These are phyloP conservation scores for Tokudaia muenninki DNA, from an alignment of 2,797 vertebrate genomes.

Conservation along the genomic window DNA sequence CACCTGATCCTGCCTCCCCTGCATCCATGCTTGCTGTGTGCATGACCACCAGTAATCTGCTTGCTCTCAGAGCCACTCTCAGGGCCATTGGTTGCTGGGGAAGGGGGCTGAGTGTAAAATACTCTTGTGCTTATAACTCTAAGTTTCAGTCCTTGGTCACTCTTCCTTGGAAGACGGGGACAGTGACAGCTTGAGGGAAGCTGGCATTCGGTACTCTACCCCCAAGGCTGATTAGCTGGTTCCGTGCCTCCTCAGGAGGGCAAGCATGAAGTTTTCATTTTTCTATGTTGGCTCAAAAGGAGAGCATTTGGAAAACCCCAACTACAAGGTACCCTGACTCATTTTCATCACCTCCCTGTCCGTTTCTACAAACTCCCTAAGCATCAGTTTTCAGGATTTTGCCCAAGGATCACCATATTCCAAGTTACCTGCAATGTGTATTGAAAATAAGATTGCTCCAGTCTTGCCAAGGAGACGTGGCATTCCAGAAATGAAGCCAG, in stretches of 20 bases:
- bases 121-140: not conserved
- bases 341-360: not conserved
- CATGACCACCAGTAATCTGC: not conserved
- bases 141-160: not conserved
- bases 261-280: not conserved
- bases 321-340: not conserved
- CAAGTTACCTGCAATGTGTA: not conserved
- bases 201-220: not conserved
- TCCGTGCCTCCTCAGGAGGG: not conserved
- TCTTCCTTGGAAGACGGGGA: not conserved
- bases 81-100: not conserved
- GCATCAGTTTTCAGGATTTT: not conserved
- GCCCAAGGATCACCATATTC: not conserved
- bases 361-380: not conserved
- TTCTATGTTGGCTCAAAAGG: not conserved
- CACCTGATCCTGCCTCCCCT: not conserved
- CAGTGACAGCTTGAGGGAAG: not conserved
- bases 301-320: not conserved
- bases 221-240: not conserved
- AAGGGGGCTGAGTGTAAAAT: not conserved
- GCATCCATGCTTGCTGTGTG: not conserved
- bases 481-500: not conserved
- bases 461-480: not conserved
- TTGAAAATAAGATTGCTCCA: conserved; percentile 8
- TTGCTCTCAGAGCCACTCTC: not conserved